Conservation (phyloP, 2,888 invertebrate species). For the Euproctis similis region DNA sequence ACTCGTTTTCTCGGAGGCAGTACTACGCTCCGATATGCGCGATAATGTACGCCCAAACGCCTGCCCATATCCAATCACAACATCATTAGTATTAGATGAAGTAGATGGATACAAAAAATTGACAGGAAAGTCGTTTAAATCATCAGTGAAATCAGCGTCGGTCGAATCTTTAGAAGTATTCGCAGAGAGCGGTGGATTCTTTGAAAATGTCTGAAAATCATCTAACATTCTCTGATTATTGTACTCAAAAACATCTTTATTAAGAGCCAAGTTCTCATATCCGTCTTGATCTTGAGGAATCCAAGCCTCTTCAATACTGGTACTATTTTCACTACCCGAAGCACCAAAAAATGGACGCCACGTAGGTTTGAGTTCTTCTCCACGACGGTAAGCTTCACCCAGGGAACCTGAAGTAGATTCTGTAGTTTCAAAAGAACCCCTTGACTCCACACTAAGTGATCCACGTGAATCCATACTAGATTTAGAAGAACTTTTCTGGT, state of each 20-base stretch:
- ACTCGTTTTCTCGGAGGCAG: constrained; percentile 91
- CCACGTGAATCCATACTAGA: constrained; percentile 79
- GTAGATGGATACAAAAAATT: constrained; percentile 84
- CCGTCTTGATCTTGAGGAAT: constrained; percentile 84
- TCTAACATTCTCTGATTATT: constrained; percentile 62
- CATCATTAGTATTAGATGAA: constrained; percentile 78
- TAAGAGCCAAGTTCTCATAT: constrained; percentile 72
- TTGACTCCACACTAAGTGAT: constrained; percentile 80
- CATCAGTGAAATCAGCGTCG: constrained; percentile 83
- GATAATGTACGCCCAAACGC: constrained; percentile 88
- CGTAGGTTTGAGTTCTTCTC: constrained; percentile 84
- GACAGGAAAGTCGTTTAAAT: constrained; percentile 83
- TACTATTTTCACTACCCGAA: constrained; percentile 85
- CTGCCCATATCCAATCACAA: constrained; percentile 82
- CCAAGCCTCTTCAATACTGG: constrained; percentile 89
- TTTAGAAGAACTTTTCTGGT: constrained; percentile 76
- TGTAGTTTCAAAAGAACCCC: constrained; percentile 82
- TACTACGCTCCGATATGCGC: constrained; percentile 90
- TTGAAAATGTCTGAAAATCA: constrained; percentile 67
- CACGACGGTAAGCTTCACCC: constrained; percentile 81
- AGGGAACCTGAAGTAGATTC: constrained; percentile 85
- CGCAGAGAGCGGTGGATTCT: constrained; percentile 64
- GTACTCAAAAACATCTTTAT: constrained; percentile 64
- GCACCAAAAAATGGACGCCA: constrained; percentile 90
- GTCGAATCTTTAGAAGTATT: constrained; percentile 73